Base-by-base conservation (phyloP, 2,797 vertebrate species). In the Catostomus latipinnis region DNA sequence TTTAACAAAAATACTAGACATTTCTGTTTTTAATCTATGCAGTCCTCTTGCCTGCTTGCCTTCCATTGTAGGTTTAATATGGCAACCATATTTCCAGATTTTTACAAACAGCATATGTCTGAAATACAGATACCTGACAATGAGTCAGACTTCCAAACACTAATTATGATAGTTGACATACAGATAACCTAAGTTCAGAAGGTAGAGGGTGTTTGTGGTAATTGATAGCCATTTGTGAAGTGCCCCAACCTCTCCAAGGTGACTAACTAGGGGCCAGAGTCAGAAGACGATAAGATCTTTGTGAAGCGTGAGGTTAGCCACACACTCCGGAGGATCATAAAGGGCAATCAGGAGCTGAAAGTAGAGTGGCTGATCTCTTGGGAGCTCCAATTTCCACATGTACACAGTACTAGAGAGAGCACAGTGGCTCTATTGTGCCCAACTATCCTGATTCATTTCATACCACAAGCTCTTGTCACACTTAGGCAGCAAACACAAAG, bases 311-410 rank as follows among this genome's bases (percentile, higher is more conserved):
- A 84, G 71, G 84, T 80, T 85, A 72, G 22, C 74, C 49, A 52
- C 77, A 70, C 76, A 85, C 76, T 81, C 85, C 73, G 45, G 78
- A 78, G 83, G 66, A 73, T 34, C 65, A 54, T 76, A 53, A 79
- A 80, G 83, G 61, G 58, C 49, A 80, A 67, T 71, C 72, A 63
- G 80, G 79, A 86, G 78, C 70, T 76, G 83, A 88, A 88, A 88
- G 63, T 85, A 57, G 71, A 74, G 74, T 76, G 80, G 66, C 34
- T 76, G 53, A 82, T 84, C 82, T 73, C 16, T 2, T 6, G 76
- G 67, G 86, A 89, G 83, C 80, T 83, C 76, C 78, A 75, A 49
- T 80, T 74, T 77, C 82, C 82, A 85, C 78, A 80, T 81, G 68
- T 79, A 49, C 79, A 57, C 70, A 78, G 80, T 62, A 79, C 84